Base-by-base conservation (phyloP, 2,113 vertebrate genomes). In the Callithrix jacchus region DNA sequence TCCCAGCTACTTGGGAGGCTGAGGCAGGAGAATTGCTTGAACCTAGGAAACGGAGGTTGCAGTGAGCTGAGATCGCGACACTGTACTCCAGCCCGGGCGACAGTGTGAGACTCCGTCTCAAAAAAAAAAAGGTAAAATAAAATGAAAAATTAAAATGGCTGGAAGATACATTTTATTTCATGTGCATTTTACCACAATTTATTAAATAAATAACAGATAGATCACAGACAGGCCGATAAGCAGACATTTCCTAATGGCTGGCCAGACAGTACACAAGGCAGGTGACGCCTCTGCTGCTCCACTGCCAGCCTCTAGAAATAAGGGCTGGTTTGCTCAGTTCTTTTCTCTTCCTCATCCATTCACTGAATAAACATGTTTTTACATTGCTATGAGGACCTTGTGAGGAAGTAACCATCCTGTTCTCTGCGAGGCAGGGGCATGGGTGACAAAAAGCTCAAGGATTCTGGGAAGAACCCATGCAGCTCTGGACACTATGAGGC, bases 121-220 rank as follows among this genome's bases (percentile, higher is more conserved):
- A 61, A 61, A 61, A 64, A 64, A 64, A 64, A 30, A 61, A 61
- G 5, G 52, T 52, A 52, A 52, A 52, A 52, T 52, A 52, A 52
- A 52, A 52, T 17, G 52, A 27, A 27, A 30, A 27, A 30, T 13
- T 6, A 14, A 64, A 64, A 64, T 30, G 27, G 5, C 27, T 64
- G 0, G n/a, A n/a, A 0, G 9, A 16, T 16, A 25, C 10, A n/a
- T n/a, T 76, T 7, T 30, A 14, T 2, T 30, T 5, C 21, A 27
- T 1, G 42, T 40, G 49, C 7, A 4, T 4, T 70, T 45, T 27
- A 21, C 30, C 52, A 14, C 7, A 66, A 52, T 23, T 25, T 71
- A 27, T 56, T 49, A 85, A 61, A 47, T 30, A 56, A 66, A 17
- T 40, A 49, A 70, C 3, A 56, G 54, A 21, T 20, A 49, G 68